Base-by-base conservation (phyloP, 2,113 vertebrate species). In the Axis porcinus region DNA sequence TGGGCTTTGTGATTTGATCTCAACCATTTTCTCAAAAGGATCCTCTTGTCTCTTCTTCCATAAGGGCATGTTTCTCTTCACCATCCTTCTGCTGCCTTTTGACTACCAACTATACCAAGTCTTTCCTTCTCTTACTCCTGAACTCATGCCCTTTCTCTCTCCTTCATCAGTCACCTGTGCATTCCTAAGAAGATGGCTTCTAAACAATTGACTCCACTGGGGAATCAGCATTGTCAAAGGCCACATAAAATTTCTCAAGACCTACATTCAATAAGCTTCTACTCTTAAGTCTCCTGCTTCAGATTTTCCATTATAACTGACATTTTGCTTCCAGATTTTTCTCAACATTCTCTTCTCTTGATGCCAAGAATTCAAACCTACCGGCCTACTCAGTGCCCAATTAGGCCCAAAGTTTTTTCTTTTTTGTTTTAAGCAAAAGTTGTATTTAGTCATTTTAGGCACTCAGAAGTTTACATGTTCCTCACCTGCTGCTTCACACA, bases 321-420 rank as follows among this genome's bases (percentile, higher is more conserved):
- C 23, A 36, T 81, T 89, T 70, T 85, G 28, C 67, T 91, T 79
- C 60, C 11, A 50, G 25, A 28, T 83, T 74, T 91, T 89, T 74
- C 62, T 93, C 83, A 23, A 60, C 4, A 12, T 94, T 90, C 54
- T 88, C 43, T 57, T 58, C 45, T 25, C 19, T 43, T 62, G 17
- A 86, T 58, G 28, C 27, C 50, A 55, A 43, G 19, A 95, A 57
- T 90, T 90, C 78, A 52, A 94, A 74, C 14, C 64, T 84, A 25
- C 30, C 7, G 62, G 27, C 88, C 36, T 92, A 62, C 12, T 64
- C 36, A 57, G 17, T 89, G 14, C 30, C 55, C 58, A 76, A 40
- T 67, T 79, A 67, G 36, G 52, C 9, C 50, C 9, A 27, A 16
- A 45, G 40, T 25, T 4, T 55, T 57, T 40, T 60, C 17, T 9